Percentiles rank a stretch among this genome's conserved stretches.
These are phyloP conservation scores for Anorthoa munda DNA, from an alignment of 2,888 invertebrate species.

Conservation along the genomic window DNA sequence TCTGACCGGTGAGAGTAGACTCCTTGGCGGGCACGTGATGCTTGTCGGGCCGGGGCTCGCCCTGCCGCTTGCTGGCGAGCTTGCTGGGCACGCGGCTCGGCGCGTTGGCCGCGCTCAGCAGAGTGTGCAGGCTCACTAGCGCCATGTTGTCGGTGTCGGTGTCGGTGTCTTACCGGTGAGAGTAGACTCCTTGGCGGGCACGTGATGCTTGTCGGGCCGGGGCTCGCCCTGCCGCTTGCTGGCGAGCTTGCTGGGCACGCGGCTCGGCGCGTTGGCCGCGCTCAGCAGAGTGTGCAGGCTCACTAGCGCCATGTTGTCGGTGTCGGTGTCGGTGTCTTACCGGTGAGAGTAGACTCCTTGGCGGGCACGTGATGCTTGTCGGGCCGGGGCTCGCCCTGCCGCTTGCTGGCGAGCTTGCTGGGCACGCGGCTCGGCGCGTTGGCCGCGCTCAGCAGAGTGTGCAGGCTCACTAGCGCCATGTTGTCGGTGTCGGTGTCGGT, in stretches of 20 bases:
- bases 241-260: slow-evolving; percentile 74
- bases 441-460: slow-evolving; percentile 85
- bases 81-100: slow-evolving; percentile 74
- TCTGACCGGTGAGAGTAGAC: slow-evolving; percentile 73
- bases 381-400: slow-evolving; percentile 60
- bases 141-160: slow-evolving; percentile 84
- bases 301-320: slow-evolving; percentile 85
- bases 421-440: slow-evolving; percentile 71
- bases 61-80: slow-evolving; percentile 68
- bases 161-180: slow-evolving; percentile 76
- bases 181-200: slow-evolving; percentile 77
- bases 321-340: too few species aligned
- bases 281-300: slow-evolving; percentile 86
- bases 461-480: slow-evolving; percentile 86
- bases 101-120: slow-evolving; percentile 81
- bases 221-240: slow-evolving; percentile 64
- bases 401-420: slow-evolving; percentile 74
- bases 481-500: too few species aligned
- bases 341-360: slow-evolving; percentile 78
- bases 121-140: slow-evolving; percentile 85
- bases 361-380: slow-evolving; percentile 75
- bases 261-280: slow-evolving; percentile 75
- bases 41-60: slow-evolving; percentile 70
- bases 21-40: slow-evolving; percentile 78
- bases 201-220: slow-evolving; percentile 72